Base-by-base conservation (phyloP, 2,888 invertebrate species). In the Halictus quadricinctus region DNA sequence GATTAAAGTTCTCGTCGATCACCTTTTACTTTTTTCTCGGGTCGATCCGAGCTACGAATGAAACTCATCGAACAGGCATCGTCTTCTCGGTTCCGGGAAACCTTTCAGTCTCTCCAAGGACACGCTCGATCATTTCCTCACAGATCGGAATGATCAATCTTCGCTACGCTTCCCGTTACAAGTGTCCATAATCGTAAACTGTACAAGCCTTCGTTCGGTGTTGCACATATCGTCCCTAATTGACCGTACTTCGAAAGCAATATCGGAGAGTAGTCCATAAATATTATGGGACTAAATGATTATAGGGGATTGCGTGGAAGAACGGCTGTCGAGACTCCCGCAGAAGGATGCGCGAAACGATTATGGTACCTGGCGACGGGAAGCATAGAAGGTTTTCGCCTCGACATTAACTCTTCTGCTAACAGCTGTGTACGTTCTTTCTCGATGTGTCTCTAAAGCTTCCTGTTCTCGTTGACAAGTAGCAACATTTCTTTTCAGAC, bases 41-140 rank as follows among this genome's bases (percentile, higher is more conserved):
- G 10, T 7, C 64, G 64, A 29, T 29, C 29, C 15, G 6, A 2
- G 15, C 64, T 15, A 13, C 64, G 64, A 64, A 29, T 10, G 54
- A 54, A 54, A 54, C 54, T 54, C 54, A 54, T 21, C 54, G 64
- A 25, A 15, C 64, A 15, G 15, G 13, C 64, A 15, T 29, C 60
- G 60, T 6, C 64, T 64, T 64, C 64, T 64, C 64, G 64, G 29
- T 64, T 64, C 64, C 29, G 13, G 15, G 64, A 64, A n/a, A 29
- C 69, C 74, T 74, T 70, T 75, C 58, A 15, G 18, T 43, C 77
- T 70, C 70, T 21, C 60, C 77, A 83, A 84, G 84, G 77, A 60
- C 83, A 60, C 83, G 48, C 29, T 5, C 60, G 21, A 48, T 29
- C 60, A 10, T 12, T 50, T 36, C 48, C 25, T 21, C 50, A 69